These are phyloP conservation scores for Catharus minimus DNA, from an alignment of 2,113 vertebrate genomes.

Conservation along the genomic window DNA sequence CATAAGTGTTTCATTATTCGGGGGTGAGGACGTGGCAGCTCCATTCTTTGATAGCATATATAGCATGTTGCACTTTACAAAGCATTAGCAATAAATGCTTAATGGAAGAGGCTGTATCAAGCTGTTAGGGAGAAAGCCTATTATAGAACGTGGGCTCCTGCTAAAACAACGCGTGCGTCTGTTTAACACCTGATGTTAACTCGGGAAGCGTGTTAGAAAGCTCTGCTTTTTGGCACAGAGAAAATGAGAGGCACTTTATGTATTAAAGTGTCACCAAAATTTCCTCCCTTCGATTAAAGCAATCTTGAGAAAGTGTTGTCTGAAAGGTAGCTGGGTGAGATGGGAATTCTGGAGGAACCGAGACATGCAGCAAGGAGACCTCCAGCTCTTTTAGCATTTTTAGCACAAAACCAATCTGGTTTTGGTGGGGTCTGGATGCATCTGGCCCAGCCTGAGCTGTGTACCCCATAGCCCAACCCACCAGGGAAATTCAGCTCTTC, in stretches of 20 bases:
- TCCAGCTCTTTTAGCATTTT: not conserved
- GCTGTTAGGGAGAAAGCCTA: constrained; percentile 67
- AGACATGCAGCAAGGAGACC: not conserved
- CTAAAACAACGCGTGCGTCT: constrained; percentile 32
- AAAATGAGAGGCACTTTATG: constrained; percentile 58
- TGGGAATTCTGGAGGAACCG: not conserved
- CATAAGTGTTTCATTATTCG: constrained; percentile 45
- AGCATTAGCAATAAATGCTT: constrained; percentile 71
- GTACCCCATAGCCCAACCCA: not conserved
- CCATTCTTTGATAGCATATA: constrained; percentile 48
- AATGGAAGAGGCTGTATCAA: constrained; percentile 64
- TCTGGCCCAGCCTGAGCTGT: not conserved
- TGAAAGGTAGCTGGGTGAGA: constrained; percentile 14
- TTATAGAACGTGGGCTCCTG: constrained; percentile 50
- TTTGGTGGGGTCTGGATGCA: not conserved
- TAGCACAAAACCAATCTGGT: not conserved
- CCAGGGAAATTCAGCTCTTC: not conserved
- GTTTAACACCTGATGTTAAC: constrained; percentile 67
- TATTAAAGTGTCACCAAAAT: constrained; percentile 68
- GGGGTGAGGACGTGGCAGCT: constrained; percentile 32
- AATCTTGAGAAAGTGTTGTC: constrained; percentile 4
- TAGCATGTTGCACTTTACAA: constrained; percentile 48
- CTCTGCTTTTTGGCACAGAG: not conserved
- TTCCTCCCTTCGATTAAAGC: constrained; percentile 28
- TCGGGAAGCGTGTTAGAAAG: constrained; percentile 37